Conservation (phyloP, 2,888 invertebrate species). For the Diploptera punctata region DNA sequence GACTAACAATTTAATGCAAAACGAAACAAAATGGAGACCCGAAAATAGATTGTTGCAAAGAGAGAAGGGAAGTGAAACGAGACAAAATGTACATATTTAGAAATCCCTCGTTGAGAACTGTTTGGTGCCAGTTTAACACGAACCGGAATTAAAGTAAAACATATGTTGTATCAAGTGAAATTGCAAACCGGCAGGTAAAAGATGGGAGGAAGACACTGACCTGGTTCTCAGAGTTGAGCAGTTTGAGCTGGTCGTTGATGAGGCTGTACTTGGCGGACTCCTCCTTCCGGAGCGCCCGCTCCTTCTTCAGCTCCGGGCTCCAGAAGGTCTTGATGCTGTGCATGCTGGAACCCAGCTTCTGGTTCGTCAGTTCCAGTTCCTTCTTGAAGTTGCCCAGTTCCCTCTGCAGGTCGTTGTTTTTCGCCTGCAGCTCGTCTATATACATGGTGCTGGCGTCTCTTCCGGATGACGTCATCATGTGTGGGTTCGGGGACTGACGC, state of each 20-base stretch:
- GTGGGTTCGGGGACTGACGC: conserved; percentile 73
- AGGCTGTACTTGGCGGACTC: conserved; percentile 97
- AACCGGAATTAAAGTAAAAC: too few relatives aligned
- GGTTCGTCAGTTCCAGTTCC: conserved; percentile 94
- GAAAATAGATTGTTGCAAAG: too few relatives aligned
- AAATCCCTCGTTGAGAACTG: too few relatives aligned
- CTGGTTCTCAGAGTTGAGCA: conserved; percentile 96
- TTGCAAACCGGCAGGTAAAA: too few relatives aligned
- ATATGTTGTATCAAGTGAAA: too few relatives aligned
- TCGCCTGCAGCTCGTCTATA: conserved; percentile 88
- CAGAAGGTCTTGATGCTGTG: conserved; percentile 99
- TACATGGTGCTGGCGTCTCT: conserved; percentile 66
- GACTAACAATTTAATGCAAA: too few relatives aligned
- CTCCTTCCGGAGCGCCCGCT: conserved; percentile 94
- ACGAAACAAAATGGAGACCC: too few relatives aligned
- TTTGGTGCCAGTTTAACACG: too few relatives aligned
- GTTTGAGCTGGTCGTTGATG: conserved; percentile 95
- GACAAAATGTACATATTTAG: too few relatives aligned
- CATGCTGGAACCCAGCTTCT: conserved; percentile 98
- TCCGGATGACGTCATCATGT: conserved; percentile 54
- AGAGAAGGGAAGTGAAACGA: too few relatives aligned
- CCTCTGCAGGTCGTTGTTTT: conserved; percentile 93
- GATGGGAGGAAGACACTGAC: too few relatives aligned
- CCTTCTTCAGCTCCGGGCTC: conserved; percentile 99
- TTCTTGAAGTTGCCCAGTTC: conserved; percentile 92